Conservation (phyloP, 2,797 vertebrate genomes). For the Tauraco hartlaubi region DNA sequence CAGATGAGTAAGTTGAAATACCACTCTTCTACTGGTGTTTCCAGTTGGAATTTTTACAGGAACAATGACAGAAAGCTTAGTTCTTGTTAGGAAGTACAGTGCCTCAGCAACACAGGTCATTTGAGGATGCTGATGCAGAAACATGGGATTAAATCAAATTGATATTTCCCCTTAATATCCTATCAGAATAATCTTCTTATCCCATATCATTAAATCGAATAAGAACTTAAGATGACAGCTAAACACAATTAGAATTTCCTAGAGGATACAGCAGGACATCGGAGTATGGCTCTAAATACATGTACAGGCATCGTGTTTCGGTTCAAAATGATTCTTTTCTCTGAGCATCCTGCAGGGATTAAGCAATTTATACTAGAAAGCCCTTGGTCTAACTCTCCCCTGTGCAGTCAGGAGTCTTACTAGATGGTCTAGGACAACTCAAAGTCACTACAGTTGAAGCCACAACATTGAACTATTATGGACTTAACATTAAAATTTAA, state of each 20-base stretch:
- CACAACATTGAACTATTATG: background rate
- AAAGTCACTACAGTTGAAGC: background rate
- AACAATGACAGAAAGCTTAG: conserved; percentile 8
- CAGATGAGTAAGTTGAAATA: background rate
- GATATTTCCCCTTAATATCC: conserved; percentile 56
- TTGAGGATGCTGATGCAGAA: conserved; percentile 55
- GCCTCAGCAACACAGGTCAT: conserved; percentile 28
- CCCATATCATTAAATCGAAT: conserved; percentile 49
- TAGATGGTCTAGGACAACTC: background rate
- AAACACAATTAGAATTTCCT: conserved; percentile 61
- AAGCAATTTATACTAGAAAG: background rate
- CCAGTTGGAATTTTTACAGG: background rate
- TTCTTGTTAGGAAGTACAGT: background rate
- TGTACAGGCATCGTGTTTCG: background rate
- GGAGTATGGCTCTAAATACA: background rate
- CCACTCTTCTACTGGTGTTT: background rate
- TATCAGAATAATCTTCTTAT: conserved; percentile 72
- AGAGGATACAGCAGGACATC: background rate
- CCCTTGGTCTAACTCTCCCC: background rate
- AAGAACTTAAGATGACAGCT: conserved; percentile 55
- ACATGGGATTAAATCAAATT: conserved; percentile 52
- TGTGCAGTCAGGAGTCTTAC: background rate
- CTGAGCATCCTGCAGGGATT: background rate
- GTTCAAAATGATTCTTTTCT: background rate
- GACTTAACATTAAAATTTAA: background rate